Conservation (phyloP, 2,113 vertebrate genomes). For the Felis catus region DNA sequence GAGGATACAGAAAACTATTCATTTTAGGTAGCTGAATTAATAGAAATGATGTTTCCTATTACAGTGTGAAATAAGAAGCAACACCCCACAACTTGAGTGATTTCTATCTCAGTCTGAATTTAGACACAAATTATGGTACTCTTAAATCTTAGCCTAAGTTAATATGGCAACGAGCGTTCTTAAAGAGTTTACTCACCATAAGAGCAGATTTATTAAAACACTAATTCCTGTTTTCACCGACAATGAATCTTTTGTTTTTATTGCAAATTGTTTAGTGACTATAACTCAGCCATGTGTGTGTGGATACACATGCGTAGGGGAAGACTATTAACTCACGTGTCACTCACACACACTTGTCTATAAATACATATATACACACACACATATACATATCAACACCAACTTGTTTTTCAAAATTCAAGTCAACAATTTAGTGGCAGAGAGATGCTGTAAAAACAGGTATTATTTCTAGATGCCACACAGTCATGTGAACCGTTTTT, state of each 20-base stretch:
- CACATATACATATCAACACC: conserved; percentile 88
- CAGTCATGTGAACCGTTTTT: conserved; percentile 81
- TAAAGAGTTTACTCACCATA: conserved; percentile 68
- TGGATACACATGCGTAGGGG: conserved; percentile 85
- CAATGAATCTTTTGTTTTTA: conserved; percentile 79
- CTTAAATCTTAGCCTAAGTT: conserved; percentile 62
- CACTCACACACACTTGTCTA: conserved; percentile 85
- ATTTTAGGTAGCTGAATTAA: conserved; percentile 43
- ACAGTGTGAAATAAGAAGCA: conserved; percentile 4
- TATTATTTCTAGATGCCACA: conserved; percentile 82
- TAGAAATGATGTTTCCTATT: not conserved
- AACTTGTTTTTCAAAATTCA: conserved; percentile 85
- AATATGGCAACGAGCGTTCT: conserved; percentile 46
- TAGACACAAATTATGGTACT: conserved; percentile 70
- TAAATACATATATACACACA: conserved; percentile 89
- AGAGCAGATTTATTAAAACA: conserved; percentile 82
- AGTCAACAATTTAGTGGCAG: conserved; percentile 87
- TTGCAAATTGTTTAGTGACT: conserved; percentile 86
- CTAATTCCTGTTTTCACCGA: conserved; percentile 83
- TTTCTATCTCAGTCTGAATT: conserved; percentile 56
- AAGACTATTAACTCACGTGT: conserved; percentile 84
- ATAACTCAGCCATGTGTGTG: conserved; percentile 84
- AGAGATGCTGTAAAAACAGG: conserved; percentile 84
- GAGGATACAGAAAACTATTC: conserved; percentile 29
- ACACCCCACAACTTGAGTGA: conserved; percentile 51